Evolutionary conservation across 2,888 invertebrate species (phyloP).

Genomic region (Crematogaster levior): DNA sequence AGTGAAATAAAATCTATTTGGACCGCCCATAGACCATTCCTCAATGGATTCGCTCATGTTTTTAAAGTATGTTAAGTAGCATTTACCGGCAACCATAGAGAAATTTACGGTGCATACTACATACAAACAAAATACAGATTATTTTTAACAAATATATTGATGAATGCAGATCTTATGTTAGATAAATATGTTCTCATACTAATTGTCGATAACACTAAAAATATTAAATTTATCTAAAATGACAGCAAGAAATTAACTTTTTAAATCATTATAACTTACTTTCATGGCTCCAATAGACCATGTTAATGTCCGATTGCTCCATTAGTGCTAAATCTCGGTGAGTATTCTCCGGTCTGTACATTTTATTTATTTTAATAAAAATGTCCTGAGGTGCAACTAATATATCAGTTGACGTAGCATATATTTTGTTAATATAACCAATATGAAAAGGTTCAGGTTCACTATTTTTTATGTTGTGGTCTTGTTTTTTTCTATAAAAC

Average conservation of each 20-base stretch:
- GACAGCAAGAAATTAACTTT: neutral
- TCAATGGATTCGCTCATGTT: conserved; percentile 87
- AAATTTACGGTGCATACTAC: conserved; percentile 87
- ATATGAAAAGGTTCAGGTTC: conserved; percentile 91
- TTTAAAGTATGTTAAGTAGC: conserved; percentile 89
- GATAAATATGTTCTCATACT: neutral
- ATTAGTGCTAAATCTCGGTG: conserved; percentile 87
- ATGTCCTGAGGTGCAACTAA: conserved; percentile 88
- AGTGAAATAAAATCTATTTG: conserved; percentile 91
- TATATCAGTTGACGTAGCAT: conserved; percentile 86
- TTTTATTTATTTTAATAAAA: conserved; percentile 89
- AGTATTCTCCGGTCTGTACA: conserved; percentile 93
- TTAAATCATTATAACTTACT: conserved; percentile 83
- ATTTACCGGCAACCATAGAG: conserved; percentile 89
- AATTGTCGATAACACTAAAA: neutral
- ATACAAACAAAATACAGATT: neutral
- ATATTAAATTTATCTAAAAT: neutral
- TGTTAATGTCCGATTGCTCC: conserved; percentile 90
- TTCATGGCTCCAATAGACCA: conserved; percentile 93
- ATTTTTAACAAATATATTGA: neutral
- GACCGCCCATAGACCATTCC: conserved; percentile 89
- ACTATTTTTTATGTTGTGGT: too few relatives aligned
- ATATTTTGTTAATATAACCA: conserved; percentile 90
- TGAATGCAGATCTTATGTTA: neutral
- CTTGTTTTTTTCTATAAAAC: conserved; percentile 90